These are phyloP conservation scores for Poecile montanus DNA, from an alignment of 2,797 vertebrate species.

Conservation along the genomic window DNA sequence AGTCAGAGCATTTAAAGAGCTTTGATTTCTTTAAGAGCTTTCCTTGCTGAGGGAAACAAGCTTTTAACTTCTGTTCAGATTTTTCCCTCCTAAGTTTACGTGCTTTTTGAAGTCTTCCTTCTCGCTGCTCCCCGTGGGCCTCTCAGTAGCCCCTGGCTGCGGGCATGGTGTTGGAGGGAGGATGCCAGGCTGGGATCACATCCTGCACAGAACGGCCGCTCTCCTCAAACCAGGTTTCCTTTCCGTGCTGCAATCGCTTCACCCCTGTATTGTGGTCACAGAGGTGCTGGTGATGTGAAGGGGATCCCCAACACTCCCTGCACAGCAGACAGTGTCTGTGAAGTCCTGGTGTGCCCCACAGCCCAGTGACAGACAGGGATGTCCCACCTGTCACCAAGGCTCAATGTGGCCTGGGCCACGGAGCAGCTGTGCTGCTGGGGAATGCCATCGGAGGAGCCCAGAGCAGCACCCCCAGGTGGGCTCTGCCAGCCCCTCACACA, in stretches of 20 bases:
- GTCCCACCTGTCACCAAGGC: fast-evolving
- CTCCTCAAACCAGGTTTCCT: neutral
- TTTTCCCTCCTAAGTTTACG: neutral
- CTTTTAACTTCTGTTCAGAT: constrained; percentile 16
- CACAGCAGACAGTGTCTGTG: fast-evolving
- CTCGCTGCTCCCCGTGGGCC: neutral
- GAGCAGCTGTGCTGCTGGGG: neutral
- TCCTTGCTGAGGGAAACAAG: constrained; percentile 12
- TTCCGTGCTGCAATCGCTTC: neutral
- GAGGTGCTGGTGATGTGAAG: neutral
- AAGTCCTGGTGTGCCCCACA: neutral
- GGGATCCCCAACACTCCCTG: neutral
- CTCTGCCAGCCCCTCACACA: neutral
- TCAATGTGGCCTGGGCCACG: fast-evolving
- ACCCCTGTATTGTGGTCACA: neutral
- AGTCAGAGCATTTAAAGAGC: constrained; percentile 45
- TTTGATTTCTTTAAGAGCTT: constrained; percentile 54
- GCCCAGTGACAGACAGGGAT: neutral
- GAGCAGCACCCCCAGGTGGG: neutral
- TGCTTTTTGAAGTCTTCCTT: neutral
- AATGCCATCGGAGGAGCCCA: fast-evolving
- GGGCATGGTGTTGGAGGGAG: neutral
- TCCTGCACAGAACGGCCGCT: neutral
- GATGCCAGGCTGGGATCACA: neutral
- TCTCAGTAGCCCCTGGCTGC: fast-evolving